phyloP scores from a whole-genome alignment of 2,888 invertebrate species.

The Acronicta alni region DNA sequence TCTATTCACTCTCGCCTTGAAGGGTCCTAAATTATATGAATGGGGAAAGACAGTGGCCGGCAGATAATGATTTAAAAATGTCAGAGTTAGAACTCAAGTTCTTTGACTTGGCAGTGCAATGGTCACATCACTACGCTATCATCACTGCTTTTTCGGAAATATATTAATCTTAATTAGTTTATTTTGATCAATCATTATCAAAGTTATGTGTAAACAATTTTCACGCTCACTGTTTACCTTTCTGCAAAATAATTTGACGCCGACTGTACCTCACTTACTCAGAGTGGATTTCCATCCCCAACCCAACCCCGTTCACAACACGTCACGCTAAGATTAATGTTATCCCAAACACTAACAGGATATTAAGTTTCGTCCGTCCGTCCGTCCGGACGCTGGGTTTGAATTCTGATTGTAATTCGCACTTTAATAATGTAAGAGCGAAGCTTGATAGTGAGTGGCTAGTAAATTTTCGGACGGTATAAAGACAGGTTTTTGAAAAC shows the following conservation, averaged over 20 bases:
- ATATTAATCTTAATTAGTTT: too few relatives aligned
- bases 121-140: too few relatives aligned
- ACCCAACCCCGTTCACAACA: constrained; percentile 41
- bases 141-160: too few relatives aligned
- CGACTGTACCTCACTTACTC: constrained; percentile 24
- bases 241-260: constrained; percentile 24
- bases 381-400: constrained; percentile 43
- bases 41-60: too few relatives aligned
- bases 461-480: constrained; percentile 18
- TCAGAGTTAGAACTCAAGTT: too few relatives aligned
- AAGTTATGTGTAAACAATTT: not conserved
- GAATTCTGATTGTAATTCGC: constrained; percentile 55
- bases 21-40: too few relatives aligned
- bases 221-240: constrained; percentile 27
- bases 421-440: constrained; percentile 56
- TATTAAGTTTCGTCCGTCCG: constrained; percentile 61
- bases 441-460: constrained; percentile 34
- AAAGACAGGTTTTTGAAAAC: too few relatives aligned
- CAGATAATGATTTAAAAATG: too few relatives aligned
- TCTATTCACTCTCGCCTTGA: too few relatives aligned
- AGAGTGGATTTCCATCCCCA: constrained; percentile 46
- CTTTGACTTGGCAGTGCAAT: too few relatives aligned
- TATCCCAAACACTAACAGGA: constrained; percentile 63
- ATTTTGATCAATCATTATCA: too few relatives aligned
- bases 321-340: constrained; percentile 63